A percentile compares a stretch with the other conserved stretches of the same genome.
These are phyloP conservation scores for Electrophaes corylata DNA, from an alignment of 2,888 invertebrate species.

Conservation along the genomic window DNA sequence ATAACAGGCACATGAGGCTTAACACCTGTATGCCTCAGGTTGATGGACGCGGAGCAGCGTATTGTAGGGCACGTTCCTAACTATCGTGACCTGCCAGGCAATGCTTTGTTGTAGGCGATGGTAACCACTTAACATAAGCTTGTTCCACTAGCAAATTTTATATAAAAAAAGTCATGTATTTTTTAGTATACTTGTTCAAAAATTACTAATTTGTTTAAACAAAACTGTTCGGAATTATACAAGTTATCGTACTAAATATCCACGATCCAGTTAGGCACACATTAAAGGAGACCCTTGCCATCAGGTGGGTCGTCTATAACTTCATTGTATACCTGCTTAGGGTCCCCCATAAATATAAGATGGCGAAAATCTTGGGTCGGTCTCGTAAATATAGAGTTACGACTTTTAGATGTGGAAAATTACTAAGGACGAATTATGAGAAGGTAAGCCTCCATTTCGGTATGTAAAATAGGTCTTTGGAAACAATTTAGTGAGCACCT, in stretches of 20 bases:
- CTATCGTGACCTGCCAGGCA: no score
- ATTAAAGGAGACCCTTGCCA: conserved; percentile 16
- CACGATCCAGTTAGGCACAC: conserved; percentile 1
- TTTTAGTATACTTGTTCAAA: no score
- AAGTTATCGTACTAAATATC: conserved; percentile 2
- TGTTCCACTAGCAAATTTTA: no score
- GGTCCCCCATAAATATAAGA: conserved; percentile 24
- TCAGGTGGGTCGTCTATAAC: conserved; percentile 24
- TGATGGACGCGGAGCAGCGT: no score
- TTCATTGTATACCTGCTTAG: conserved; percentile 27
- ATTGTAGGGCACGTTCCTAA: no score
- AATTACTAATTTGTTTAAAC: no score
- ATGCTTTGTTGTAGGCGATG: no score
- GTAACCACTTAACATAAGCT: no score
- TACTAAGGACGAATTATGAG: conserved; percentile 20
- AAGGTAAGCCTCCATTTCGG: neutral
- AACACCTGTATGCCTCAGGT: no score
- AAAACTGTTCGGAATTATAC: neutral
- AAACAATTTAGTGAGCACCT: neutral
- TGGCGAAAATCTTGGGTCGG: conserved; percentile 24
- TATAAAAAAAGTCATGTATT: no score
- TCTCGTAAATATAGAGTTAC: conserved; percentile 28
- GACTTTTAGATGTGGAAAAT: conserved; percentile 26
- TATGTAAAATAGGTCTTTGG: neutral
- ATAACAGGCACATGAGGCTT: no score